These are phyloP conservation scores for Eueremaeus valkanovi DNA, from an alignment of 2,888 invertebrate genomes.

Conservation along the genomic window DNA sequence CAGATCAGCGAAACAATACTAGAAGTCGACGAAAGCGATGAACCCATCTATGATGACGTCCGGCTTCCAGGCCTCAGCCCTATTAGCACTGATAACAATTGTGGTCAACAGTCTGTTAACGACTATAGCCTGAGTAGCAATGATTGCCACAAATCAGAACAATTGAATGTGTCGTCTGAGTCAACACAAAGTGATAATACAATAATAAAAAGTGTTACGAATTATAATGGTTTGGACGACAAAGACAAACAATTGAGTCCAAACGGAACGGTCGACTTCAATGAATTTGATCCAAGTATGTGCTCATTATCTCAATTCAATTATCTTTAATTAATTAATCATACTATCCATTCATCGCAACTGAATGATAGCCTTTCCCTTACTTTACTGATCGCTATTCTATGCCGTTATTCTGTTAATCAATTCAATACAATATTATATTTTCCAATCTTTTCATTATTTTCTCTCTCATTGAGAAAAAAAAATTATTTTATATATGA, in stretches of 20 bases:
- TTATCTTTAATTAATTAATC: not conserved
- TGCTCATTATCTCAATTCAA: not conserved
- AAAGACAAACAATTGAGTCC: not conserved
- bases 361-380: too few species aligned
- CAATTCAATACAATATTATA: too few species aligned
- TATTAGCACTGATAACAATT: not conserved
- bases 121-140: not conserved
- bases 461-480: too few species aligned
- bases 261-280: not conserved
- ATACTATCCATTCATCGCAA: too few species aligned
- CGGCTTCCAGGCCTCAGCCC: not conserved
- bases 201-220: conserved; percentile 23
- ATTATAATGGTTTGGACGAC: not conserved
- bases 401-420: too few species aligned
- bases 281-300: conserved; percentile 27
- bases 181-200: not conserved
- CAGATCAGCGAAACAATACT: conserved; percentile 35
- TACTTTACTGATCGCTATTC: too few species aligned
- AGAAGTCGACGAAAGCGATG: conserved; percentile 35
- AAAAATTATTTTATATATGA: not conserved
- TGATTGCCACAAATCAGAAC: conserved; percentile 5
- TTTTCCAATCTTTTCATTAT: too few species aligned
- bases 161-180: conserved; percentile 2
- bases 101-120: not conserved
- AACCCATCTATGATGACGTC: conserved; percentile 40